Evolutionary conservation across 1,140 invertebrate species (phyloP).

Genomic region (Diprion similis): DNA sequence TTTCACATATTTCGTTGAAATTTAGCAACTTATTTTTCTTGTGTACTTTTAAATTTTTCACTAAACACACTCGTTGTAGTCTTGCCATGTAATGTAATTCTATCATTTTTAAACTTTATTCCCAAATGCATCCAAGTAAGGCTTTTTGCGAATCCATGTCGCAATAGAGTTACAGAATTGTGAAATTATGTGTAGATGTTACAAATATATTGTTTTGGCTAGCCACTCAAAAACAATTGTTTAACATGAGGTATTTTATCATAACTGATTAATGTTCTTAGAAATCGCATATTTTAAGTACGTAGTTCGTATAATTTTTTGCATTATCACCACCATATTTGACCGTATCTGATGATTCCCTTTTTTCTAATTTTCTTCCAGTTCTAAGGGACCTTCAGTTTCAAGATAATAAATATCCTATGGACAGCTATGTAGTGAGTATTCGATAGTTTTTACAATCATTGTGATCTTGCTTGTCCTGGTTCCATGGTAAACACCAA

Average conservation of each 20-base stretch:
- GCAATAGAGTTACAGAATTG: too few relatives aligned
- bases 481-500: not conserved
- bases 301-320: not conserved
- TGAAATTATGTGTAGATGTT: not conserved
- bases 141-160: too few relatives aligned
- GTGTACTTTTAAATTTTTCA: too few relatives aligned
- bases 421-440: constrained; percentile 62
- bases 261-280: not conserved
- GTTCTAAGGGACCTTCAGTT: constrained; percentile 48
- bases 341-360: not conserved
- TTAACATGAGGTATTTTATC: not conserved
- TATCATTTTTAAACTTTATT: too few relatives aligned
- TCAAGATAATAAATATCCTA: constrained; percentile 55
- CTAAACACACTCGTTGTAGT: too few relatives aligned
- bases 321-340: not conserved
- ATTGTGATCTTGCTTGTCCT: not conserved
- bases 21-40: too few relatives aligned
- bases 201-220: not conserved
- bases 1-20: too few relatives aligned
- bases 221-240: not conserved
- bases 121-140: too few relatives aligned
- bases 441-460: constrained; percentile 15
- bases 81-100: too few relatives aligned
- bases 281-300: too few relatives aligned
- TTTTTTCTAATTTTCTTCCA: constrained; percentile 37